phyloP scores from a whole-genome alignment of 2,888 invertebrate species.

The Epirrita christyi region DNA sequence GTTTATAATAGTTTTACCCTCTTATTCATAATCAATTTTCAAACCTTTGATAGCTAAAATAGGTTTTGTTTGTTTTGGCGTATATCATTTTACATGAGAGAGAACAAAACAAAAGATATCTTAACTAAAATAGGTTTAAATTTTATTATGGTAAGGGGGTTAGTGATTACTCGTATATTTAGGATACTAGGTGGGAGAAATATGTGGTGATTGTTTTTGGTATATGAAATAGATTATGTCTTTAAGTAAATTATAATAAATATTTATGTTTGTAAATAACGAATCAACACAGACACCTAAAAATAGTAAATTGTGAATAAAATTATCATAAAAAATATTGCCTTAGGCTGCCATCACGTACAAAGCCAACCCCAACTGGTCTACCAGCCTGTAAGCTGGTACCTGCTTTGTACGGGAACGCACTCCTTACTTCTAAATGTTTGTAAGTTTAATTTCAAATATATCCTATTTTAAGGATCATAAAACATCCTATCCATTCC shows the following conservation, averaged over 20 bases:
- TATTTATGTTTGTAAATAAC: background rate
- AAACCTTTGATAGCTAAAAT: too few relatives aligned
- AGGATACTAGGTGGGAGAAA: background rate
- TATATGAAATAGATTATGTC: background rate
- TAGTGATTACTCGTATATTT: conserved; percentile 15
- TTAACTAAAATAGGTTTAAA: too few relatives aligned
- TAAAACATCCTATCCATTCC: background rate
- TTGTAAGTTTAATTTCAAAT: background rate
- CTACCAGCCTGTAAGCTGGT: too few relatives aligned
- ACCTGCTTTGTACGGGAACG: background rate
- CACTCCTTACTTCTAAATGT: background rate
- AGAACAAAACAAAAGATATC: too few relatives aligned
- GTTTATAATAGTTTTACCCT: conserved; percentile 11
- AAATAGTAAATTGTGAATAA: too few relatives aligned
- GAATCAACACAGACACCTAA: background rate
- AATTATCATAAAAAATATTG: too few relatives aligned
- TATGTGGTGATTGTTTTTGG: background rate
- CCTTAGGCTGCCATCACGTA: too few relatives aligned
- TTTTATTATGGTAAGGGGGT: too few relatives aligned
- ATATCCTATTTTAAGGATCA: background rate
- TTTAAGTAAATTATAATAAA: background rate
- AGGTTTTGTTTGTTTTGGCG: too few relatives aligned
- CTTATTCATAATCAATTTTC: too few relatives aligned
- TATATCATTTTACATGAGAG: too few relatives aligned
- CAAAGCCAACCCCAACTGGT: too few relatives aligned